Evolutionary conservation across 92 coral and sea anemone species (phyloP), one percentile per base, ranked within the genome.

Genomic region (Phenganax stokvisi): DNA sequence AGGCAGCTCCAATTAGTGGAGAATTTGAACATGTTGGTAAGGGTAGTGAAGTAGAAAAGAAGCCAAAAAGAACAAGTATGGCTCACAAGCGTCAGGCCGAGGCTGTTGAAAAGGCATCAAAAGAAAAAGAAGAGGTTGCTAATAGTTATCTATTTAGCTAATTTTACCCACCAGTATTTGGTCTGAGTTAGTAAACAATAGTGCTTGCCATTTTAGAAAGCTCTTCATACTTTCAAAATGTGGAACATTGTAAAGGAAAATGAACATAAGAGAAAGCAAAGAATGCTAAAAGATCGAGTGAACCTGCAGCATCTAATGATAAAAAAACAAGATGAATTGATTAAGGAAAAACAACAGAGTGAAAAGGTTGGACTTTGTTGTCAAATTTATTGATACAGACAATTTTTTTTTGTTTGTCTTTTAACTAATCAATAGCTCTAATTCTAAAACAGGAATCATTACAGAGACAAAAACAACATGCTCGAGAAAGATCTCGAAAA

Each of bases 201-300:
- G 25, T 20, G 47, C 47, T 37, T 44, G n/a, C 60, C 59, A 28
- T 57, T 83, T 1, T 85, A 94, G 98, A 89, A 86, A 84, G 89
- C 89, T 64, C 85, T 89, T 12, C 91, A 85, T 12, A 79, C 91
- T 30, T 94, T 90, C 79, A 86, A 89, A 68, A 76, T 92, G 87
- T 94, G 98, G 98, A 84, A 89, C 8, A 89, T 88, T 80, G 93
- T 92, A 20, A 94, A 89, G 77, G 90, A 92, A 51, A 97, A 92
- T 28, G 97, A 94, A 76, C 85, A 82, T 53, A 89, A 88, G 17
- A 89, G 89, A 27, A 89, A 90, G 66, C 88, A 85, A 47, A 86
- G 86, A 75, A 86, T 88, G 72, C 76, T 92, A 29, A 90, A 90
- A 62, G 97, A 94, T 70, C 89, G 87, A 29, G 97, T 94, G 81